Conservation (phyloP, 2,797 vertebrate species). For the Acipenser ruthenus region DNA sequence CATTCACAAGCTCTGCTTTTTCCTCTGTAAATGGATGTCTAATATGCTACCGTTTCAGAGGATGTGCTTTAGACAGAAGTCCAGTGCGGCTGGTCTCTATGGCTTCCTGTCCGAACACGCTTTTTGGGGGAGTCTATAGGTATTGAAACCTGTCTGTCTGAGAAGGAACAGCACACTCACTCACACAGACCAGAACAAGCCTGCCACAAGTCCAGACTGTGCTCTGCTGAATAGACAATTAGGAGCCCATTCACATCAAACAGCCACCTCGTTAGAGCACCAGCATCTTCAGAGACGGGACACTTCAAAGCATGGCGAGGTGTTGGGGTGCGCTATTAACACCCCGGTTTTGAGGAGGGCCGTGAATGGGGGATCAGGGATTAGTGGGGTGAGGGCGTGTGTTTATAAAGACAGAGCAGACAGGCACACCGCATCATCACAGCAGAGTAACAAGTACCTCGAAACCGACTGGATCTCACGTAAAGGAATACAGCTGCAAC, state of each 20-base stretch:
- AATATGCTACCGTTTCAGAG: constrained; percentile 16
- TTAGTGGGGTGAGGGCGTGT: constrained; percentile 8
- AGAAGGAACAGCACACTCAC: neutral
- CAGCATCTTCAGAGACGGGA: constrained; percentile 24
- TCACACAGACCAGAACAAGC: constrained; percentile 3
- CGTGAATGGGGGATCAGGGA: constrained; percentile 13
- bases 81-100: neutral
- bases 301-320: constrained; percentile 45
- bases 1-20: too few species aligned
- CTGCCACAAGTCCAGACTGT: neutral
- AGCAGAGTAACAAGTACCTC: too few species aligned
- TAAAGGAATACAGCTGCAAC: neutral
- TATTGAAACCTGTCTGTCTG: neutral
- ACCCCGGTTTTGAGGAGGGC: constrained; percentile 9
- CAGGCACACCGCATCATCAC: neutral
- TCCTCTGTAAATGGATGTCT: too few species aligned
- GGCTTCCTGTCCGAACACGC: too few species aligned
- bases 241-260: constrained; percentile 36
- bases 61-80: constrained; percentile 38
- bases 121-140: too few species aligned
- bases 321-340: constrained; percentile 14
- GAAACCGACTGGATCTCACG: neutral
- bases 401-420: neutral
- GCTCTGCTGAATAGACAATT: constrained; percentile 24
- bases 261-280: constrained; percentile 30